Base-by-base conservation (phyloP, 2,888 invertebrate species). In the Petrolisthes cinctipes region DNA sequence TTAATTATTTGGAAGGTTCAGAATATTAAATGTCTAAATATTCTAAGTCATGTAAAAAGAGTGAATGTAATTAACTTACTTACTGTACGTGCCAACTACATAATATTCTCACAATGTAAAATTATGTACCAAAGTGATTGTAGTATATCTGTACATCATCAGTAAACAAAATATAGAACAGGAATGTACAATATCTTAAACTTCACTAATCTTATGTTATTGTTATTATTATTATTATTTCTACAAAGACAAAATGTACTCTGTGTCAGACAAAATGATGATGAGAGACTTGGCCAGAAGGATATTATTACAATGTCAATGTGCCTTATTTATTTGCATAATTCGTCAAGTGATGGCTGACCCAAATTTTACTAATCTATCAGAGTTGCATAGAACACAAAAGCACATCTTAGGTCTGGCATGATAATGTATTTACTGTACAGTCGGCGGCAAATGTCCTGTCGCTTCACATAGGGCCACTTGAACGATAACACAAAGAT, bases 331-430 rank as follows among this genome's bases (percentile, higher is more conserved):
- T 88, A 88, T 88, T 88, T 88, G 87, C 87, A 88, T 88, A 88
- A 88, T 75, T 88, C 82, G 82, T 86, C 87, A 88, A 88, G 87
- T 88, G 87, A 88, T 88, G 87, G 87, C 83, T 84, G 87, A 88
- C 83, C 81, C 81, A 82, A 82, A 66, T 71, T 71, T 83, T 14
- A 83, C 87, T 88, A 88, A 84, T 81, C 87, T 88, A 88, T 84
- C 83, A 84, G 87, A 88, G 84, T 88, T 88, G 87, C 87, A 88
- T 88, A 88, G 87, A 88, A 88, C 87, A 83, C 83, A 88, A 88
- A 88, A 88, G 87, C 87, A 88, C 87, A 88, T 88, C 87, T 88
- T 88, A 84, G 87, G 87, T 88, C 80, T 88, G 84, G 87, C 84
- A 83, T 88, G 81, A 73, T 83, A 83, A 37, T 37, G 37, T 37